Evolutionary conservation across 2,113 vertebrate genomes (phyloP).

Genomic region (Andinoacara biseriatus): DNA sequence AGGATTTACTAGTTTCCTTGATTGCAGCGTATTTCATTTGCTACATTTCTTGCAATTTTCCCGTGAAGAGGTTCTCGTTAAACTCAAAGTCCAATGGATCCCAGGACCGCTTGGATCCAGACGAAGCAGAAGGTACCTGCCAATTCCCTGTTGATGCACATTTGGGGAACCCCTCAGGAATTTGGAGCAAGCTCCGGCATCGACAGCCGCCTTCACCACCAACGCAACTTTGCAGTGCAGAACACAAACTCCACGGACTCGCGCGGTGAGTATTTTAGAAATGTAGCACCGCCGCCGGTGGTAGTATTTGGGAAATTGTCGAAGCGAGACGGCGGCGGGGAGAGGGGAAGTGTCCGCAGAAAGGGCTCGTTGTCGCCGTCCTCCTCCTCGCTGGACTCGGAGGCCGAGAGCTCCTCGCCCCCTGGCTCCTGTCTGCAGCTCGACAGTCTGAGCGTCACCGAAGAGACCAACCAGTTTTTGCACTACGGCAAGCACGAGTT

Average conservation of each 20-base stretch:
- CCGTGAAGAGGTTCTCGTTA: slow-evolving; percentile 23
- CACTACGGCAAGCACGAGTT: slow-evolving; percentile 66
- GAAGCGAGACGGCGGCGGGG: slow-evolving; percentile 59
- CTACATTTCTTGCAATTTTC: slow-evolving; percentile 2
- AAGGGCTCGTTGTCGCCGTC: slow-evolving; percentile 77
- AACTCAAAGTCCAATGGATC: slow-evolving; percentile 88
- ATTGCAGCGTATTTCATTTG: slow-evolving; percentile 16
- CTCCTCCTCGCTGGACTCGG: slow-evolving; percentile 76
- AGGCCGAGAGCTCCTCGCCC: slow-evolving; percentile 76
- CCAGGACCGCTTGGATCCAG: slow-evolving; percentile 94
- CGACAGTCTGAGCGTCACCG: slow-evolving; percentile 68
- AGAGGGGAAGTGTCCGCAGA: slow-evolving; percentile 65
- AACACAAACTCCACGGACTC: slow-evolving; percentile 76
- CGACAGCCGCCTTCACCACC: slow-evolving; percentile 74
- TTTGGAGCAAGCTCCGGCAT: slow-evolving; percentile 74
- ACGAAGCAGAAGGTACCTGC: slow-evolving; percentile 95
- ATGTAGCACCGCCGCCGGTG: slow-evolving; percentile 43
- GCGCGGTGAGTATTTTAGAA: slow-evolving; percentile 78
- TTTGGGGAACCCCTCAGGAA: slow-evolving; percentile 94
- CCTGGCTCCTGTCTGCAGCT: slow-evolving; percentile 65
- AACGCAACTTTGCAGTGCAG: slow-evolving; percentile 76
- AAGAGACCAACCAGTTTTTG: slow-evolving; percentile 62
- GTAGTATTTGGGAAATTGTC: slow-evolving; percentile 64
- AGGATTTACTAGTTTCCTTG: slow-evolving; percentile 7
- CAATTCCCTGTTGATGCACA: slow-evolving; percentile 94